phyloP scores from a whole-genome alignment of 2,888 invertebrate species.

The Andrena haemorrhoa region DNA sequence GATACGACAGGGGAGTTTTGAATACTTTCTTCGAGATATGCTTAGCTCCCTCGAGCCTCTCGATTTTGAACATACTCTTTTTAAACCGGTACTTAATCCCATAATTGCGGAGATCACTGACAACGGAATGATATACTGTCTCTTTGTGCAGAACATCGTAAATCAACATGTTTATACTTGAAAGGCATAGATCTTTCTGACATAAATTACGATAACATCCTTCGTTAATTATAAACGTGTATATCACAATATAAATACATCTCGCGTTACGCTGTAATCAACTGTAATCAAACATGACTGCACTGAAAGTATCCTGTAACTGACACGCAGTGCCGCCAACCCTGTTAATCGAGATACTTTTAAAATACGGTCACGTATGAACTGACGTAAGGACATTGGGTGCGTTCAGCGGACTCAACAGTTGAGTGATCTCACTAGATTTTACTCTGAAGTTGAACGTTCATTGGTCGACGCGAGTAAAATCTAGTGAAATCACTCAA shows the following conservation, averaged over 20 bases:
- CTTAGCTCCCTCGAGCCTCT: conserved; percentile 76
- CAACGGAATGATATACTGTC: conserved; percentile 86
- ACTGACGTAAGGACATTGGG: too few relatives aligned
- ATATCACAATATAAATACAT: conserved; percentile 12
- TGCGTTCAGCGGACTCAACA: too few relatives aligned
- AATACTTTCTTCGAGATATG: conserved; percentile 85
- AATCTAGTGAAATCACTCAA: too few relatives aligned
- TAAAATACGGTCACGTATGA: neutral
- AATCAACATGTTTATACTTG: conserved; percentile 85
- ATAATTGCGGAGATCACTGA: conserved; percentile 89
- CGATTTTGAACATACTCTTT: conserved; percentile 86
- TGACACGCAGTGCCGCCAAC: conserved; percentile 44
- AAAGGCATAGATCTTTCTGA: neutral
- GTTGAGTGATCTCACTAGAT: too few relatives aligned
- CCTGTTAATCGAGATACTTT: neutral
- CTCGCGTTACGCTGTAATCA: conserved; percentile 35
- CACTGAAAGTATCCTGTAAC: conserved; percentile 27
- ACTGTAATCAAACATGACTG: conserved; percentile 11
- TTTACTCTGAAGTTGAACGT: too few relatives aligned
- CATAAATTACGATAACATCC: conserved; percentile 32
- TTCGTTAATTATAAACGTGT: conserved; percentile 1
- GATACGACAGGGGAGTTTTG: conserved; percentile 85
- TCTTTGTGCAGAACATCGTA: conserved; percentile 87
- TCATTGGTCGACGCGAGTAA: too few relatives aligned
- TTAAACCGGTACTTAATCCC: conserved; percentile 91